A percentile compares a stretch with the other conserved stretches of the same genome.
phyloP scores from a whole-genome alignment of 1,140 invertebrate species.

The Pseudomyrmex cubaensis region DNA sequence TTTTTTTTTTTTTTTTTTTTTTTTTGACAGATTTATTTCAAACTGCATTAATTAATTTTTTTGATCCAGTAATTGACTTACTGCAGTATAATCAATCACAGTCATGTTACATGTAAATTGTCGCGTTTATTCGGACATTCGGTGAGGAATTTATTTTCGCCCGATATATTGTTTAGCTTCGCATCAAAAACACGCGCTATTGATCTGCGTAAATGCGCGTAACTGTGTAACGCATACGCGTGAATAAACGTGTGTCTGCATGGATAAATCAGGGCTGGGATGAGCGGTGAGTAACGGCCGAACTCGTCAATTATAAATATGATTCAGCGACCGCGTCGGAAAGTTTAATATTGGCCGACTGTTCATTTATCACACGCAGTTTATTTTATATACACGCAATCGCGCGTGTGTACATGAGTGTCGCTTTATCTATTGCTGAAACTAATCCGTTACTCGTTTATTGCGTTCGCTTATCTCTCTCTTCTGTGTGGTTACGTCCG shows the following conservation, averaged over 20 bases:
- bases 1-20: too few species aligned
- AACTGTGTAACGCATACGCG: not conserved
- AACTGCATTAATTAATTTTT: not conserved
- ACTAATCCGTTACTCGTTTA: constrained; percentile 69
- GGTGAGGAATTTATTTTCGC: constrained; percentile 2
- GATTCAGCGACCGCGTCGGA: constrained; percentile 54
- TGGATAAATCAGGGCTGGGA: constrained; percentile 33
- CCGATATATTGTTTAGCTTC: not conserved
- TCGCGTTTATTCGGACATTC: constrained; percentile 13
- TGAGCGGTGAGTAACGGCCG: constrained; percentile 65
- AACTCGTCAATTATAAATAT: constrained; percentile 73
- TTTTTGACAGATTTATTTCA: not conserved
- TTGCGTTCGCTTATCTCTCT: constrained; percentile 54
- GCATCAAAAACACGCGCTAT: not conserved
- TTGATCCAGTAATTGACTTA: constrained; percentile 62
- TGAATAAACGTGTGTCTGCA: not conserved
- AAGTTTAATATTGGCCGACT: constrained; percentile 69
- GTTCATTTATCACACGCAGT: constrained; percentile 67
- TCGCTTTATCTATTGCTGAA: constrained; percentile 65
- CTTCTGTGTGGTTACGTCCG: constrained; percentile 18
- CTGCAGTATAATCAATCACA: constrained; percentile 51
- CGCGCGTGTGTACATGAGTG: constrained; percentile 22
- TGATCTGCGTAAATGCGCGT: constrained; percentile 3
- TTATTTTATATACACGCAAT: constrained; percentile 65
- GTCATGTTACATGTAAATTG: not conserved